A percentile compares a stretch with the other conserved stretches of the same genome.
Conservation (phyloP, 2,113 vertebrate genomes). For the Rhagologus leucostigma region DNA sequence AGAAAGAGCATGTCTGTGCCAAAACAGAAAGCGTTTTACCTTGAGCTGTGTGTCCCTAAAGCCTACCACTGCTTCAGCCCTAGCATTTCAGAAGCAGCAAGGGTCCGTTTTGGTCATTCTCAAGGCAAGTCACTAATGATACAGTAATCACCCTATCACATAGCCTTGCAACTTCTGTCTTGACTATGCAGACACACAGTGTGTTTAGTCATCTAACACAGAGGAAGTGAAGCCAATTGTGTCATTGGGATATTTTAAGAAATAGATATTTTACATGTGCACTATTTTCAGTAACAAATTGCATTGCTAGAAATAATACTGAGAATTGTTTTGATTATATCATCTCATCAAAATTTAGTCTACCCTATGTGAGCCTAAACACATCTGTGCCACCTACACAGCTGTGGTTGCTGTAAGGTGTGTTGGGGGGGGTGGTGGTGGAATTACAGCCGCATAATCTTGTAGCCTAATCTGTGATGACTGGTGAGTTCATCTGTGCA, state of each 20-base stretch:
- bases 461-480: background rate
- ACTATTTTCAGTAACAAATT: background rate
- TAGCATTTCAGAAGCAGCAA: background rate
- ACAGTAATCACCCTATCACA: background rate
- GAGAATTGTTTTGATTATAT: background rate
- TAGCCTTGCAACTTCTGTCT: background rate
- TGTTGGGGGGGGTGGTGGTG: background rate
- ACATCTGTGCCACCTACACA: background rate
- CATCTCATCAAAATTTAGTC: background rate
- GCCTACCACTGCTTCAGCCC: background rate
- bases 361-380: background rate
- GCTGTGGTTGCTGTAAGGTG: background rate
- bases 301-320: background rate
- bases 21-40: background rate
- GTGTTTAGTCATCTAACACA: background rate
- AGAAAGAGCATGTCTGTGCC: background rate
- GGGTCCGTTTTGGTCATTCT: background rate
- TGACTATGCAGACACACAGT: background rate
- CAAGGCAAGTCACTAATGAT: background rate
- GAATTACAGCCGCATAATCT: background rate
- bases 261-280: background rate
- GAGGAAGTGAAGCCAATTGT: slow-evolving; percentile 1
- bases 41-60: background rate
- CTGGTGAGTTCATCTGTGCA: background rate
- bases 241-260: background rate